Base-by-base conservation (phyloP, 2,888 invertebrate species). In the Noctua comes region DNA sequence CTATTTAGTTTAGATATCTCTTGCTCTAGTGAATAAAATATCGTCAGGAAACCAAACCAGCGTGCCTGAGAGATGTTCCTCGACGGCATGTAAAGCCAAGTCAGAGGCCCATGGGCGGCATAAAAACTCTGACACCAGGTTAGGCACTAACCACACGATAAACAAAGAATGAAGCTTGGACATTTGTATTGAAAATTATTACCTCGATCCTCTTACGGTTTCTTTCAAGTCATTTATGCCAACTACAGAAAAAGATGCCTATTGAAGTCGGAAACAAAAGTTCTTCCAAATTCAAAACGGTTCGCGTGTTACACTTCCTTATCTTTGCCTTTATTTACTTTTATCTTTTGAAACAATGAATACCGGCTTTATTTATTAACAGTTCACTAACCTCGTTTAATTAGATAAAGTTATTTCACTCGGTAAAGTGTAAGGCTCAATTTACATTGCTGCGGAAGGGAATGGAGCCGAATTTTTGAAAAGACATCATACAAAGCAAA, bases 311-410 rank as follows among this genome's bases (percentile, higher is more conserved):
- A 59, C 86, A 78, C 71, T 85, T 82, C 43, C 79, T 88, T 88
- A 88, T 87, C 86, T 68, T 64, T 73, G 73, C 77, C 69, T 79
- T 79, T 84, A 83, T 85, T 80, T 73, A 87, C 82, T 80, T 88
- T 87, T 90, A 90, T 91, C 90, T 83, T 79, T 66, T 68, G 59
- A 70, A 82, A 87, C 84, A 90, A 85, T 89, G 86, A 89, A 77
- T 84, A 86, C 80, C 57, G 85, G 85, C 87, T 89, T 88, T 89
- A 91, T 89, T 91, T 90, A 91, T 91, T 90, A 89, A 89, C 84
- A 91, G 94, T 91, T 93, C 93, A 89, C 83, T 89, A 86, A 91
- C 92, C 93, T 80, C 88, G 73, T 87, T 89, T 91, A 91, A 91
- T 92, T 92, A 92, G 88, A 90, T 90, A 90, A 90, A 90, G 83